phyloP scores from a whole-genome alignment of 1,140 invertebrate species.

The Agraylea sexmaculata region DNA sequence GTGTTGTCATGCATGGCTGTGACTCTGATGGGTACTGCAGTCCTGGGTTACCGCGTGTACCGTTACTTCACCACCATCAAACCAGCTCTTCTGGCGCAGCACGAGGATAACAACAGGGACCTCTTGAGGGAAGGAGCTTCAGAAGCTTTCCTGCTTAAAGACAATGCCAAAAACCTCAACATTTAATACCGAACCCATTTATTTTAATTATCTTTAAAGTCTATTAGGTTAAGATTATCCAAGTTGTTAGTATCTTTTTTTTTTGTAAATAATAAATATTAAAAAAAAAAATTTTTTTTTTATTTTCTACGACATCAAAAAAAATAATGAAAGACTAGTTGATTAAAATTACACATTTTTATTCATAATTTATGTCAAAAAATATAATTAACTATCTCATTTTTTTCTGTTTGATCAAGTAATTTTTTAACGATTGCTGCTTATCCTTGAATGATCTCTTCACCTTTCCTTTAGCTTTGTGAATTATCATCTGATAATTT shows the following conservation, averaged over 20 bases:
- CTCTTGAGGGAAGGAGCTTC: slow-evolving; percentile 16
- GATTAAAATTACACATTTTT: no score
- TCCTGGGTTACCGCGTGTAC: slow-evolving; percentile 9
- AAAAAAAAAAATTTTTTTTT: neutral
- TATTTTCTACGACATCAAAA: no score
- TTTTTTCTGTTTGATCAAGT: slow-evolving; percentile 75
- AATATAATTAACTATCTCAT: slow-evolving; percentile 54
- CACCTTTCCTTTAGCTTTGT: slow-evolving; percentile 75
- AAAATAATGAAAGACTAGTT: no score
- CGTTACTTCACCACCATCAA: slow-evolving; percentile 13
- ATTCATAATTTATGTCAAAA: no score
- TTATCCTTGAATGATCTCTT: slow-evolving; percentile 92
- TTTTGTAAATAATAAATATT: neutral
- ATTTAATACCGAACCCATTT: slow-evolving; percentile 3
- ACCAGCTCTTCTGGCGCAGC: slow-evolving; percentile 5
- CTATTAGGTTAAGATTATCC: no score
- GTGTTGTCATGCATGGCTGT: slow-evolving; percentile 14
- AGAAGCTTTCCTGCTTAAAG: slow-evolving; percentile 12
- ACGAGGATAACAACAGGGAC: slow-evolving; percentile 8
- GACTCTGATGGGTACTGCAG: neutral
- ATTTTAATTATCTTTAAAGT: no score
- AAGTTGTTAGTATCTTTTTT: no score
- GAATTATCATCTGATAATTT: slow-evolving; percentile 89
- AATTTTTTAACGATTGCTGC: slow-evolving; percentile 77
- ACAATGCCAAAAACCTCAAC: slow-evolving; percentile 9